Base-by-base conservation (phyloP, 1,140 invertebrate genomes). In the Eurosta solidaginis region DNA sequence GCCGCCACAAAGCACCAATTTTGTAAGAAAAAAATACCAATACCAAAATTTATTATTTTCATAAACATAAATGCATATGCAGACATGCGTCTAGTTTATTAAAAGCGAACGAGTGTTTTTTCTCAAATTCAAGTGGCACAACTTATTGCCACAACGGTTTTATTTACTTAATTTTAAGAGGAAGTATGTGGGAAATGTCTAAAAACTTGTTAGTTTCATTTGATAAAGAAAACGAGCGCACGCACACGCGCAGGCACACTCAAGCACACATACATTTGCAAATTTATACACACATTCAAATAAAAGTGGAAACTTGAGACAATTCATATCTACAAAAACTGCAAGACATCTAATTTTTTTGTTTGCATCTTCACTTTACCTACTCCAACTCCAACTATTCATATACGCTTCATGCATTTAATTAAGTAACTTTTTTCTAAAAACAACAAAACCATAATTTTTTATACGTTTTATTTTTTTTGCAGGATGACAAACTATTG, bases 181-280 rank as follows among this genome's bases (percentile, higher is more conserved):
- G 59, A 68, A 68, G 59, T 68, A 33, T 68, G 33, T 68, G 33
- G 59, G 59, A 68, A 68, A 68, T 68, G 59, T 17, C 14, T 12
- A 68, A 68, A 68, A 68, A 68, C 59, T 68, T 42, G 59, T 68
- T 68, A 33, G 3, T 52, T 47, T n/a, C n/a, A n/a, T 47, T 1
- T 47, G 45, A 17, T 36, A n/a, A n/a, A n/a, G n/a, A n/a, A n/a
- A n/a, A n/a, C n/a, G n/a, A n/a, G n/a, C n/a, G n/a, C n/a, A n/a
- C n/a, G n/a, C n/a, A n/a, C n/a, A n/a, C n/a, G n/a, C n/a, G n/a
- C 36, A 22, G n/a, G 17, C 29, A 29, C 50, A 27, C 50, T 33
- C 54, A 29, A 47, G 14, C 45, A 17, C 1, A 59, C 4, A 54
- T 10, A 54, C 9, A 59, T 29, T 29, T 25, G 1, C 49, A 2